A percentile compares a stretch with the other conserved stretches of the same genome.
Evolutionary conservation across 2,888 invertebrate species (phyloP).

Genomic region (Tachystola acroxantha): DNA sequence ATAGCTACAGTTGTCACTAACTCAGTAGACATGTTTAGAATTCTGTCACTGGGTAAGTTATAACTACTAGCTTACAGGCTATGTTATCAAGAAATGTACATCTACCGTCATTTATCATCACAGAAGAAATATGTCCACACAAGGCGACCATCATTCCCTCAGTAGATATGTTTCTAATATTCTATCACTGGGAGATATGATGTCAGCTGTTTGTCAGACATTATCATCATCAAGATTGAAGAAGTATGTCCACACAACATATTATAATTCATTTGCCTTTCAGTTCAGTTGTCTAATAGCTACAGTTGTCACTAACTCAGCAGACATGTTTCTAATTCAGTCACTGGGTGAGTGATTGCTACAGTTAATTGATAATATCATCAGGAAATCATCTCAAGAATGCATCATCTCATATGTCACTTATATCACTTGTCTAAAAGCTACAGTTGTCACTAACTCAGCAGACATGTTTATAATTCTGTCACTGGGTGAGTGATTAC

Average conservation of each 20-base stretch:
- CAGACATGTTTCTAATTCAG: no score
- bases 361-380: no score
- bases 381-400: no score
- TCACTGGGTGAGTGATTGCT: no score
- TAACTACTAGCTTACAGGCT: neutral
- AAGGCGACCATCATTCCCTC: neutral
- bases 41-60: constrained; percentile 17
- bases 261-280: no score
- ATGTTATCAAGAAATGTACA: constrained; percentile 12
- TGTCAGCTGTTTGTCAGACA: no score
- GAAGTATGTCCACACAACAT: no score
- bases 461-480: constrained; percentile 7
- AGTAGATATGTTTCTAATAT: constrained; percentile 8
- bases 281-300: neutral
- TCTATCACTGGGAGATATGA: constrained; percentile 11
- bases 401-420: no score
- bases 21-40: constrained; percentile 17
- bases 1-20: constrained; percentile 13
- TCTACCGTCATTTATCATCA: no score
- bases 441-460: neutral
- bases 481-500: constrained; percentile 8
- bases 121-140: no score
- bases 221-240: no score
- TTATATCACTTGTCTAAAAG: neutral
- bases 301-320: constrained; percentile 13